These are phyloP conservation scores for Chloebia gouldiae DNA, from an alignment of 2,113 vertebrate species.

Conservation along the genomic window DNA sequence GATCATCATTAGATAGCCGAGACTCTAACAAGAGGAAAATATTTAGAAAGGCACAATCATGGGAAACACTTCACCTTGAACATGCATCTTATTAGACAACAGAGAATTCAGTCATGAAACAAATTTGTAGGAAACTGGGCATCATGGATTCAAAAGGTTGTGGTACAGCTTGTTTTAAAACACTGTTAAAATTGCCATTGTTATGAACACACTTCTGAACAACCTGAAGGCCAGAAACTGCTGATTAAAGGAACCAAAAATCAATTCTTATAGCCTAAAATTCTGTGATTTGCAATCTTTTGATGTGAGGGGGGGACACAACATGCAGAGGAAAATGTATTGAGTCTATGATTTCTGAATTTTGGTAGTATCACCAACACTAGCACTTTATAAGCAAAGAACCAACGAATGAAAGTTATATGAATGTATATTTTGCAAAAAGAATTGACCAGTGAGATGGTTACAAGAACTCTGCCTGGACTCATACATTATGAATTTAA, in stretches of 20 bases:
- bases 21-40: not conserved
- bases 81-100: not conserved
- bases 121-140: not conserved
- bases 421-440: not conserved
- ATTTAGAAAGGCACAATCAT: not conserved
- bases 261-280: not conserved
- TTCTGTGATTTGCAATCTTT: not conserved
- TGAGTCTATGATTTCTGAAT: not conserved
- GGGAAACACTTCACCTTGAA: not conserved
- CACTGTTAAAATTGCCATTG: not conserved
- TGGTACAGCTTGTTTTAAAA: not conserved
- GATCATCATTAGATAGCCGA: not conserved
- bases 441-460: not conserved
- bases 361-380: not conserved
- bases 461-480: not conserved
- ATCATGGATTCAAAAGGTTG: not conserved
- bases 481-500: not conserved
- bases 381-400: not conserved
- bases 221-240: not conserved
- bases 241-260: not conserved
- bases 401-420: not conserved
- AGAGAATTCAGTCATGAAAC: not conserved
- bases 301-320: not conserved
- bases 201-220: fast-evolving
- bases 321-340: not conserved